phyloP scores from a whole-genome alignment of 2,797 vertebrate genomes.

The Pampus argenteus region DNA sequence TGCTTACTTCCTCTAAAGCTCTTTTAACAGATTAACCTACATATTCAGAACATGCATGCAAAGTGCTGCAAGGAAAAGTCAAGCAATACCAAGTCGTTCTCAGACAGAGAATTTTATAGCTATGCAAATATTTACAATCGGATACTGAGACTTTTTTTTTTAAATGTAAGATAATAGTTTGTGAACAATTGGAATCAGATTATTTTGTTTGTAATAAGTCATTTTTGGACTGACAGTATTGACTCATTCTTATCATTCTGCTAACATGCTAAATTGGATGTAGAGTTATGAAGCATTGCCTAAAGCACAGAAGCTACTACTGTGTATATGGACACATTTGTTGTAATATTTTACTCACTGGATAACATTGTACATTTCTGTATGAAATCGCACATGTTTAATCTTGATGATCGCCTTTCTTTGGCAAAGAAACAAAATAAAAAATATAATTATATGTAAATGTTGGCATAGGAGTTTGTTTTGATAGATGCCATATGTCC shows the following conservation, averaged over 20 bases:
- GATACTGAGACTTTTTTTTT: conserved; percentile 33
- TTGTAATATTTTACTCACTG: conserved; percentile 21
- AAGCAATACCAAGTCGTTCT: conserved; percentile 33
- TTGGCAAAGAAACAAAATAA: conserved; percentile 50
- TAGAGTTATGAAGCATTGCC: not conserved
- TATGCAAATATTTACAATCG: conserved; percentile 54
- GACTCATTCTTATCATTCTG: conserved; percentile 3
- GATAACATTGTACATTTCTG: conserved; percentile 4
- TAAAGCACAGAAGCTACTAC: not conserved
- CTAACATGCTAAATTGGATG: not conserved
- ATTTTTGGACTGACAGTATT: conserved; percentile 22
- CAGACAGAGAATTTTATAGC: conserved; percentile 35
- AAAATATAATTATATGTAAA: conserved; percentile 19
- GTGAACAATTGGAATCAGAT: conserved; percentile 3
- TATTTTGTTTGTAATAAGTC: conserved; percentile 40
- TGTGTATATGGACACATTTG: not conserved
- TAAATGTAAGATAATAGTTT: conserved; percentile 12
- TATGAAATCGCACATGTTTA: conserved; percentile 11
- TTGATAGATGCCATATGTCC: not conserved
- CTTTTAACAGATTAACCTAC: not conserved
- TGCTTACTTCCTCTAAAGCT: conserved; percentile 10
- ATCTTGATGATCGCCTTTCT: conserved; percentile 26
- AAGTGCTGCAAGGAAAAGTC: conserved; percentile 26
- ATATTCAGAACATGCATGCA: conserved; percentile 3
- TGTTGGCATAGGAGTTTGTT: not conserved